Base-by-base conservation (phyloP, 2,797 vertebrate species). In the Leuciscus waleckii region DNA sequence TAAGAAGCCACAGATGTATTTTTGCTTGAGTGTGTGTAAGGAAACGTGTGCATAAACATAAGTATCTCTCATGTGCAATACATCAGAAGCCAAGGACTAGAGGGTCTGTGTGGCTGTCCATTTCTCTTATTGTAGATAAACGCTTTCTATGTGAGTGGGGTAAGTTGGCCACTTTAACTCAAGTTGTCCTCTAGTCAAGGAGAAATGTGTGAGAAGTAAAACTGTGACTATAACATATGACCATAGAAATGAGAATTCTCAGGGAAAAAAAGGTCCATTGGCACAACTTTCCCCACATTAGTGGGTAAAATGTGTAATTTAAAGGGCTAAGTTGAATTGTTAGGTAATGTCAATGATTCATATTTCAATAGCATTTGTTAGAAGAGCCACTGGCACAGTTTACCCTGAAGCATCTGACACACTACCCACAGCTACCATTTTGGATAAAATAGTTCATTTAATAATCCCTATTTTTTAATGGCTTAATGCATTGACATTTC, bases 1-100 rank as follows among this genome's bases (percentile, higher is more conserved):
- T 82, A 83, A 87, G 71, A 81, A 88, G 71, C 87, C 73, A 0
- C 94, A 93, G 1, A 89, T 89, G 1, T 97, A 97, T 71, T 65
- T 41, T 41, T 51, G 56, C 23, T 39, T 19, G 3, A 19, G 65
- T 81, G 35, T 81, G 19, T 35, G 71, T 75, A 14, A 65, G 43
- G 46, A 32, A 67, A 76, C 19, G 5, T 83, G 61, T 39, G 14
- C 41, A 13, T 54, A 76, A 56, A 56, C 46, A 76, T 68, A 26
- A 83, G 73, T 14, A n/a, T 75, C 41, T 82, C 41, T n/a, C 19
- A 49, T 82, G 70, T 82, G 29, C 5, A 16, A 23, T 65, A 19
- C 43, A 74, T 65, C 39, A 35, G 54, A 63, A 75, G 21, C 56
- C n/a, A 11, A 43, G 14, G 29, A 46, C 69, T n/a, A 46, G 39